A percentile compares a stretch with the other conserved stretches of the same genome.
phyloP scores from a whole-genome alignment of 2,888 invertebrate species.

The Sympetrum striolatum region DNA sequence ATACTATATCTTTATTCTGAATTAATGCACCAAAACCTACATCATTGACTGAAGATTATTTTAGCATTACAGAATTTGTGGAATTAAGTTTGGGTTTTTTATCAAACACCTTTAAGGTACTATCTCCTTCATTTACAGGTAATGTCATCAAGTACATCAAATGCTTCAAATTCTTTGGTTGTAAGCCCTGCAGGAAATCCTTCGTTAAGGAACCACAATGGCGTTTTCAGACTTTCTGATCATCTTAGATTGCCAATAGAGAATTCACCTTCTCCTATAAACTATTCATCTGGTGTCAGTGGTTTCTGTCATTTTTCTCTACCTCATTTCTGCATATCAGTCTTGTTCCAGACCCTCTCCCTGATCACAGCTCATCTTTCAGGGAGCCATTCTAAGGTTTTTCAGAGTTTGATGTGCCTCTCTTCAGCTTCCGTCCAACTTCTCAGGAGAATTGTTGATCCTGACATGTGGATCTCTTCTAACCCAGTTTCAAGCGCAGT shows the following conservation, averaged over 20 bases:
- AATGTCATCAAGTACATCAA: background rate
- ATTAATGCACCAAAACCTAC: no score
- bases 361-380: slow-evolving; percentile 2
- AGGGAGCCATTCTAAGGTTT: background rate
- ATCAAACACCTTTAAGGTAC: no score
- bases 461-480: slow-evolving; percentile 65
- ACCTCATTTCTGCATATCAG: slow-evolving; percentile 22
- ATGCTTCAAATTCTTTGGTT: background rate
- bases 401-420: slow-evolving; percentile 12
- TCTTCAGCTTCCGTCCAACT: slow-evolving; percentile 56
- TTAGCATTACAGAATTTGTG: no score
- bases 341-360: slow-evolving; percentile 10
- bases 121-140: background rate
- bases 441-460: slow-evolving; percentile 63
- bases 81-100: no score
- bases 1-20: no score
- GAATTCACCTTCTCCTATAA: background rate
- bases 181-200: background rate
- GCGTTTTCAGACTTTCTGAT: background rate
- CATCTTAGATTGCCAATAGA: background rate
- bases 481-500: slow-evolving; percentile 62
- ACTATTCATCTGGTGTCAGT: background rate
- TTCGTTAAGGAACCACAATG: background rate
- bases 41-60: no score
- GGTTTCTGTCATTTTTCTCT: slow-evolving; percentile 7